Base-by-base conservation (phyloP, 2,888 invertebrate genomes). In the Meiosimyza decipiens region DNA sequence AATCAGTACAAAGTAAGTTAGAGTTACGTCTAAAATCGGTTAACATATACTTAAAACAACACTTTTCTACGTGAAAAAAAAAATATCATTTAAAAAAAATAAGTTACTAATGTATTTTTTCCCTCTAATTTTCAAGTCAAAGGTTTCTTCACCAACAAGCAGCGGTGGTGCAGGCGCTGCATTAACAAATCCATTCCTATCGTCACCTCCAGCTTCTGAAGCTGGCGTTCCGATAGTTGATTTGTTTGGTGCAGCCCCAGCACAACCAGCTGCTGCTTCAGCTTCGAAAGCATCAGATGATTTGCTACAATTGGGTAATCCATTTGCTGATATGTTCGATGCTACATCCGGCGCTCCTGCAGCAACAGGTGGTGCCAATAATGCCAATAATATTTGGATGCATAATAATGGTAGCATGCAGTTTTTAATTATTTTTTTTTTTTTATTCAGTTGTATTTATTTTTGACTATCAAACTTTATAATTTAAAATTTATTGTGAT, bases 321-420 rank as follows among this genome's bases (percentile, higher is more conserved):
- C 97, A 12, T 98, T 97, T 85, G 94, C 95, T 52, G 94, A 95
- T 82, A 93, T 94, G 91, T 94, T 94, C 84, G 94, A 95, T 82
- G 93, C 93, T 90, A 93, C 93, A 82, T 90, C 91, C 52, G 89
- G 90, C 80, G 84, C 87, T 72, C 82, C 82, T 60, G 82, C 85
- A 67, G 79, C 82, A 52, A 75, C 80, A 84, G 81, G 79, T 77
- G 22, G 22, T 22, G 22, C 2, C 22, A 22, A 22, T 22, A 22
- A 22, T 22, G 83, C 87, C 82, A 86, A 87, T 84, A 88, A 88
- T 83, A 85, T 88, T 79, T 89, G 88, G 88, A 87, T 87, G 84
- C 84, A 86, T 83, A 88, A 87, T 83, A 88, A 86, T 80, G 87
- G 90, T 87, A 86, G 86, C 85, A 88, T 88, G 88, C 84, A 86